Percentiles rank a stretch among this genome's conserved stretches.
These are phyloP conservation scores for Nannoperca obscura DNA, from an alignment of 2,797 vertebrate genomes.

Conservation along the genomic window DNA sequence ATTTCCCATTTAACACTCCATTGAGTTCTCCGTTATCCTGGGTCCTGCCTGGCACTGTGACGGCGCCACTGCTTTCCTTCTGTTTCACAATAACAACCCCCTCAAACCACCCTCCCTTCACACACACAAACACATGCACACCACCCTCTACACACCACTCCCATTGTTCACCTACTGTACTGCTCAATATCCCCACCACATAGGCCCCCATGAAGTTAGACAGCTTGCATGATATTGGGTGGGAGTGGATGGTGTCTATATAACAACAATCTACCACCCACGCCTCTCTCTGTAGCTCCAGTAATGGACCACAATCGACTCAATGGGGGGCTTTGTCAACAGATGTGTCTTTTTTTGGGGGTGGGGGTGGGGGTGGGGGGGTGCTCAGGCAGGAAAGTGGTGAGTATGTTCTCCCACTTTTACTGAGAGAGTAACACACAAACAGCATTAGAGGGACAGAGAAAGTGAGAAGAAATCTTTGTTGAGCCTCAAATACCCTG, in stretches of 20 bases:
- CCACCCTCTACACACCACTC: constrained; percentile 73
- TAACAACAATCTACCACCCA: constrained; percentile 80
- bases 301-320: constrained; percentile 69
- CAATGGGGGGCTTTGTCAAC: constrained; percentile 72
- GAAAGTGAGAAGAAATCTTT: not conserved
- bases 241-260: constrained; percentile 64
- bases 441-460: constrained; percentile 2
- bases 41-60: constrained; percentile 78
- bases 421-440: constrained; percentile 22
- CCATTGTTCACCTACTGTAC: constrained; percentile 81
- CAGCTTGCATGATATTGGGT: constrained; percentile 51
- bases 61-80: constrained; percentile 75
- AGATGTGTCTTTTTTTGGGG: constrained; percentile 55
- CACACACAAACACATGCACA: constrained; percentile 28
- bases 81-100: constrained; percentile 75
- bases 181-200: constrained; percentile 72
- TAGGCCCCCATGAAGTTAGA: constrained; percentile 66
- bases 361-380: too few relatives aligned
- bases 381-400: constrained; percentile 53
- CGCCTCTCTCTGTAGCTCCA: constrained; percentile 52
- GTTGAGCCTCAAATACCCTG: constrained; percentile 4
- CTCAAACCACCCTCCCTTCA: constrained; percentile 45
- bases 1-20: constrained; percentile 94
- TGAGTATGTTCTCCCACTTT: constrained; percentile 32
- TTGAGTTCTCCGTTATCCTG: constrained; percentile 87